Percentiles rank a stretch among this genome's conserved stretches.
Conservation (phyloP, 1,140 invertebrate species). For the Dendroctonus ponderosae region DNA sequence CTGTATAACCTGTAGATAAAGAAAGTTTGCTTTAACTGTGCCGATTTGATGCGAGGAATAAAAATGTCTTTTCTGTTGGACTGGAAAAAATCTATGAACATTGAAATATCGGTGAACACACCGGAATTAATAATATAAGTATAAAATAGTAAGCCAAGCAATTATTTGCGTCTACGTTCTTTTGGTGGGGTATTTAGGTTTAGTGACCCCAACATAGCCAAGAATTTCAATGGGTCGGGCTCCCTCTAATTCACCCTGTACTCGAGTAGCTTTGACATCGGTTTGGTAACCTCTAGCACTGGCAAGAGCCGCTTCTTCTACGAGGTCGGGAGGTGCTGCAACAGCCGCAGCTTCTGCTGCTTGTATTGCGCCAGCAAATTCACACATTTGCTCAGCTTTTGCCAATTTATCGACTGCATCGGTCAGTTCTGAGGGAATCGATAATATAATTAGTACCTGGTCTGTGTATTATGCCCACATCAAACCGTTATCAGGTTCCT, state of each 20-base stretch:
- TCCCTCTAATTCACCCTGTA: constrained; percentile 45
- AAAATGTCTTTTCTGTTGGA: too few relatives aligned
- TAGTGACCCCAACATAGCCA: constrained; percentile 51
- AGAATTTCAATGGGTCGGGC: constrained; percentile 50
- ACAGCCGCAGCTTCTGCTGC: constrained; percentile 50
- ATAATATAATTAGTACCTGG: not conserved
- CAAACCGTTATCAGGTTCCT: constrained; percentile 40
- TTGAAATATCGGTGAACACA: too few relatives aligned
- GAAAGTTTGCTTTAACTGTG: too few relatives aligned
- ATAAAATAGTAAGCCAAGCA: not conserved
- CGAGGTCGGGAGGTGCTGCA: constrained; percentile 48
- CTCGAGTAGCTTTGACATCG: constrained; percentile 40
- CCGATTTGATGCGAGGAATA: too few relatives aligned
- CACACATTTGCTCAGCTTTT: constrained; percentile 48
- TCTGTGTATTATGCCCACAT: not conserved
- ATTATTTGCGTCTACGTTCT: constrained; percentile 6
- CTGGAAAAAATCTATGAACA: too few relatives aligned
- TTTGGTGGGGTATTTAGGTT: constrained; percentile 42
- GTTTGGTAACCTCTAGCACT: constrained; percentile 46
- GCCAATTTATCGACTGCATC: constrained; percentile 49
- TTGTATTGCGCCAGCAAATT: constrained; percentile 49
- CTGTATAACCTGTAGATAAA: too few relatives aligned
- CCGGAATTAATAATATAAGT: too few relatives aligned
- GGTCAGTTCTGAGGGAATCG: constrained; percentile 39
- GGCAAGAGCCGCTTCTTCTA: constrained; percentile 51